These are phyloP conservation scores for Sylvicapra grimmia DNA, from an alignment of 2,113 vertebrate genomes.

Conservation along the genomic window DNA sequence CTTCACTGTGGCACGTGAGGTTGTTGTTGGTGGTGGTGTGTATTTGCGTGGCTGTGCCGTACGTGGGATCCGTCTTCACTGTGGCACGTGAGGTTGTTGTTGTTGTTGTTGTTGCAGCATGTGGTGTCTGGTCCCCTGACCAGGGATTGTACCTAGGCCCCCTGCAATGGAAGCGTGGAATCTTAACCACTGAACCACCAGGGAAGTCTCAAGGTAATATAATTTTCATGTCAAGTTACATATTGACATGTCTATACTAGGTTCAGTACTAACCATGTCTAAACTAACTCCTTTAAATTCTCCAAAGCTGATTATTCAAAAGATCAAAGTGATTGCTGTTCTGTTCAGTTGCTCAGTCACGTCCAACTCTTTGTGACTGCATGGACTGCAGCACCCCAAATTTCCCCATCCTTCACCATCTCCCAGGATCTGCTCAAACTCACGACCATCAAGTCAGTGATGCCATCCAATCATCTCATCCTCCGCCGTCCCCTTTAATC, in stretches of 20 bases:
- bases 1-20: no score
- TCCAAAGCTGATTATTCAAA: neutral
- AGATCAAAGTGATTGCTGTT: neutral
- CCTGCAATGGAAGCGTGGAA: neutral
- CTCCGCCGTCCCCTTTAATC: neutral
- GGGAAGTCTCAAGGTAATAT: neutral
- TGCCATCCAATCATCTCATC: fast-evolving
- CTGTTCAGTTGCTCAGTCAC: neutral
- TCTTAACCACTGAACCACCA: neutral
- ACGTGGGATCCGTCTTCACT: no score
- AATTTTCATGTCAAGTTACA: neutral
- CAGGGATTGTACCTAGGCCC: neutral
- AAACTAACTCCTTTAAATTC: neutral
- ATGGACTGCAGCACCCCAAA: fast-evolving
- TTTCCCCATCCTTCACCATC: neutral
- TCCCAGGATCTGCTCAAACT: neutral
- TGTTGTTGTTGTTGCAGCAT: no score
- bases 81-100: no score
- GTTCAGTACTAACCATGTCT: neutral
- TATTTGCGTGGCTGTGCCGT: no score
- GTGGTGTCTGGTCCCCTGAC: neutral
- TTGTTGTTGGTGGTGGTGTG: no score
- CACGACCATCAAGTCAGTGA: neutral
- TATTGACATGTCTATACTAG: neutral
- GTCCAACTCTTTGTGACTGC: fast-evolving